Evolutionary conservation across 2,797 vertebrate species (phyloP).

Genomic region (Chanos chanos): DNA sequence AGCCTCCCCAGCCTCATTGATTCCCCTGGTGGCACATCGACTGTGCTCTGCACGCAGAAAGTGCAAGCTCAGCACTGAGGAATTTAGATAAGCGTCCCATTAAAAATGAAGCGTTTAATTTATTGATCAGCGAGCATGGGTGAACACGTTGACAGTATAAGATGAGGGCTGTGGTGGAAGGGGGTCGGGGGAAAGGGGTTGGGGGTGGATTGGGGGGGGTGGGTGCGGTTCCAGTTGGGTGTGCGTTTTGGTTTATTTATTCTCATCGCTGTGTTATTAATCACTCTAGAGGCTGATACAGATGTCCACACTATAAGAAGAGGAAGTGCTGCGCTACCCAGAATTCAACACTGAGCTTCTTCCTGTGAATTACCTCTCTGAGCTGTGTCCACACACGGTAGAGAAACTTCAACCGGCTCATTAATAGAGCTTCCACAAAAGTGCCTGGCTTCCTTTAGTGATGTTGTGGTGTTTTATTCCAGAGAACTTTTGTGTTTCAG

Average conservation of each 20-base stretch:
- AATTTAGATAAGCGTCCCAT: constrained; percentile 48
- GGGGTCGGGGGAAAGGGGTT: no score
- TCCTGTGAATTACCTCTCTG: constrained; percentile 23
- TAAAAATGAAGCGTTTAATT: constrained; percentile 54
- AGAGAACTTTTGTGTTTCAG: no score
- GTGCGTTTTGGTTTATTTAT: constrained; percentile 47
- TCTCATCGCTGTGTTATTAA: constrained; percentile 43
- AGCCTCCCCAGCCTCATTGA: constrained; percentile 8
- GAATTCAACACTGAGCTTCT: constrained; percentile 34
- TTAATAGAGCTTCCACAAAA: no score
- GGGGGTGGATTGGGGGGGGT: constrained; percentile 37
- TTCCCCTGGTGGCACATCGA: constrained; percentile 33
- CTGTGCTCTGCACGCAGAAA: constrained; percentile 31
- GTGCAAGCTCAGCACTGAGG: constrained; percentile 45
- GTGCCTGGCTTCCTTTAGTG: no score
- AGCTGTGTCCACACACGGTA: no score
- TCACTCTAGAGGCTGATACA: constrained; percentile 38
- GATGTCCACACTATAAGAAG: constrained; percentile 34
- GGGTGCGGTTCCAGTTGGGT: constrained; percentile 19
- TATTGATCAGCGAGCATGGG: constrained; percentile 52
- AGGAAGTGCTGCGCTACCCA: constrained; percentile 20
- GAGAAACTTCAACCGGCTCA: no score
- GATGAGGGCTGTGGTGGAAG: no score
- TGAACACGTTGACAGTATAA: constrained; percentile 23
- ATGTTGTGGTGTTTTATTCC: no score